These are phyloP conservation scores for Momotus momota DNA, from an alignment of 2,797 vertebrate genomes.

Conservation along the genomic window DNA sequence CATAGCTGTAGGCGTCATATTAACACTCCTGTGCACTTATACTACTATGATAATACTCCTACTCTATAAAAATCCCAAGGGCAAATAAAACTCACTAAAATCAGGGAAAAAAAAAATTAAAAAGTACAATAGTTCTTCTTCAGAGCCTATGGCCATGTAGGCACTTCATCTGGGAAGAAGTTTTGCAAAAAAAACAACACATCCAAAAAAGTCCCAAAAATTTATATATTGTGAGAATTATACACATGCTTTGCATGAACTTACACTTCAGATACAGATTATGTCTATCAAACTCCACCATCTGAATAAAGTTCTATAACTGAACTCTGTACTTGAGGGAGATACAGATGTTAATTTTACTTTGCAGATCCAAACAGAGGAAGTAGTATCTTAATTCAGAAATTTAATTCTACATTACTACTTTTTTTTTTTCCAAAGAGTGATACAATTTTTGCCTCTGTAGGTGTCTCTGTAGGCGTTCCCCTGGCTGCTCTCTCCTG, in stretches of 20 bases:
- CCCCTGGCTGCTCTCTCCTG: neutral
- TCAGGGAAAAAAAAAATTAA: neutral
- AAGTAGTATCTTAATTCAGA: neutral
- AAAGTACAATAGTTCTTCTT: neutral
- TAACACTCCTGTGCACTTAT: neutral
- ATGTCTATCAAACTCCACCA: neutral
- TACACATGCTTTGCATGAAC: neutral
- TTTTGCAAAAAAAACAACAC: neutral
- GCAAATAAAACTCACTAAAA: neutral
- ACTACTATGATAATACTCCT: neutral
- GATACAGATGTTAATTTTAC: neutral
- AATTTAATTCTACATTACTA: neutral
- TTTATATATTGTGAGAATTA: neutral
- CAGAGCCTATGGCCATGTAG: neutral
- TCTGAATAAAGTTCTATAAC: neutral
- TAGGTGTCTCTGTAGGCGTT: neutral
- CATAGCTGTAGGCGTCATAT: neutral
- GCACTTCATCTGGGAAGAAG: neutral
- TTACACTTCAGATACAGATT: neutral
- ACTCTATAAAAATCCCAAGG: neutral
- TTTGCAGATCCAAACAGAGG: neutral
- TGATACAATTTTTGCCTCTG: neutral
- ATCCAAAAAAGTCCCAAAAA: rapidly evolving
- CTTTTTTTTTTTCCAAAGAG: neutral
- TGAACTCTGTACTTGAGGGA: neutral